Base-by-base conservation (phyloP, 2,797 vertebrate species). In the Enteromius mattozi region DNA sequence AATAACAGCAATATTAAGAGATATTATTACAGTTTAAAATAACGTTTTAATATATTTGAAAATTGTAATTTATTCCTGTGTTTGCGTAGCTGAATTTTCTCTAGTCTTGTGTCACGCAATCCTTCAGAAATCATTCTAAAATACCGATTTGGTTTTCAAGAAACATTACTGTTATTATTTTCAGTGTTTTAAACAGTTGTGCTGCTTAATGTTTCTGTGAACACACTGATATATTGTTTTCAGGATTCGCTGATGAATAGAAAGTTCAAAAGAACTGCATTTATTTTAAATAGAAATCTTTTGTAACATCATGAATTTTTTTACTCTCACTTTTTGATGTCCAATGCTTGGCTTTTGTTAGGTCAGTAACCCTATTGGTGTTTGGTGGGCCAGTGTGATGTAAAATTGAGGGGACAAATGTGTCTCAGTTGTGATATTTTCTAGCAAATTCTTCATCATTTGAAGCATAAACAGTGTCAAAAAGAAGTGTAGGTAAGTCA, bases 401-500 rank as follows among this genome's bases (percentile, higher is more conserved):
- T 70, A 16, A 30, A 40, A 72, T 6, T 17, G 2, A 3, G 49
- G 37, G 51, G 49, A 83, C 51, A 83, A 70, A 70, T 85, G 77
- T 65, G 79, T 7, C 33, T 70, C 49, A 80, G 33, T 37, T 49
- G 72, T 61, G 63, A 65, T 54, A 68, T 74, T 78, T 86, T 65
- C 42, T 47, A 45, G 30, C 17, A 63, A 54, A 72, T 79, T 69
- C 84, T 45, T 75, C 30, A n/a, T 21, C n/a, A 75, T 76, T 84
- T 75, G 63, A 85, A 85, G 71, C 37, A 49, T 79, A 82, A 87
- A 85, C 49, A 87, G 72, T 84, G 42, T 61, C 86, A 87, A 83
- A 86, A 88, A 86, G 90, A 56, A 88, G 88, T 87, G 90, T 90
- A 90, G 83, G 91, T 87, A 89, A 89, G 90, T 79, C 86, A 76